phyloP scores from a whole-genome alignment of 1,140 invertebrate genomes.

The Platorchestia sp. region DNA sequence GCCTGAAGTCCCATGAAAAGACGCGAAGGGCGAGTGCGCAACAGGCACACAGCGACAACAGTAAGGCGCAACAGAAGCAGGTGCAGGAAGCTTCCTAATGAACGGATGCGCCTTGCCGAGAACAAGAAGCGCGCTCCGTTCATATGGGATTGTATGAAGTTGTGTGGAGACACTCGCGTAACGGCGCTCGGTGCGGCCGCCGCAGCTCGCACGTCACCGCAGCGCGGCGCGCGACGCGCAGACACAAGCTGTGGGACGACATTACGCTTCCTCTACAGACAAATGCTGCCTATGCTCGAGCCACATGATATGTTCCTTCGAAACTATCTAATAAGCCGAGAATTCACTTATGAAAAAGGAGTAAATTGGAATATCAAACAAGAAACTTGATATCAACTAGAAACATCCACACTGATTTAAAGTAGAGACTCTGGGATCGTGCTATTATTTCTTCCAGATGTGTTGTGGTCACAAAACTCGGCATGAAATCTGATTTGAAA shows the following conservation, averaged over 20 bases:
- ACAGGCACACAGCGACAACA: not conserved
- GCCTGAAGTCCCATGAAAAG: not conserved
- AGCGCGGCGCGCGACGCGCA: too few species aligned
- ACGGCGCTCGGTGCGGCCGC: too few species aligned
- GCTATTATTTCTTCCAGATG: not conserved
- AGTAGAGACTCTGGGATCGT: not conserved
- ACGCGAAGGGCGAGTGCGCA: not conserved
- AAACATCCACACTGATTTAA: not conserved
- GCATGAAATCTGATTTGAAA: too few species aligned
- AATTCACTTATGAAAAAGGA: not conserved
- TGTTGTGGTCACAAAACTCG: not conserved
- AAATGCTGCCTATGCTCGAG: not conserved
- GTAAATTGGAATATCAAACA: not conserved
- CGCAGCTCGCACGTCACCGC: too few species aligned
- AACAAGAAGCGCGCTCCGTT: constrained; percentile 8
- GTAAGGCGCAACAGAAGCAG: constrained; percentile 12
- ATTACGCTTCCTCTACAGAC: not conserved
- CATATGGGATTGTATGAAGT: constrained; percentile 14
- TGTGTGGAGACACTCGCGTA: not conserved
- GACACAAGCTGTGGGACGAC: not conserved
- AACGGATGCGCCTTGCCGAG: not conserved
- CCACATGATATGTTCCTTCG: not conserved
- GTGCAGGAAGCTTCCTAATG: constrained; percentile 20
- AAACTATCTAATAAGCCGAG: not conserved
- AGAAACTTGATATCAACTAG: not conserved